A percentile compares a stretch with the other conserved stretches of the same genome.
Evolutionary conservation across 2,113 vertebrate species (phyloP).

Genomic region (Hiodon tergisus): DNA sequence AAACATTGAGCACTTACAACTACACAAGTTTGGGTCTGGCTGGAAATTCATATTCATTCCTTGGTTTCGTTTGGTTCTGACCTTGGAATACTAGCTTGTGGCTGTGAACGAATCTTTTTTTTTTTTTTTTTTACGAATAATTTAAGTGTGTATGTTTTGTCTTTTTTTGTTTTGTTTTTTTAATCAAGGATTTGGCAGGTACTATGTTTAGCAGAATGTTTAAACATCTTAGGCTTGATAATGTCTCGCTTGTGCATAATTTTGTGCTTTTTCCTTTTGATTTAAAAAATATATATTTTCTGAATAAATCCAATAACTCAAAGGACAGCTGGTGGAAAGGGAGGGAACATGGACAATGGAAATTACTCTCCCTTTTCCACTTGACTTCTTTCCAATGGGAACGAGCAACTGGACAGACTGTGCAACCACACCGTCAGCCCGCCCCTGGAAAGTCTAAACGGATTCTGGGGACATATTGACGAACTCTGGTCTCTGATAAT

Average conservation of each 20-base stretch:
- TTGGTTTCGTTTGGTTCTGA: background rate
- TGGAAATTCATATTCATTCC: background rate
- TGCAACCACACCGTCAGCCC: background rate
- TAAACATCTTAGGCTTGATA: background rate
- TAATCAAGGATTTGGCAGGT: background rate
- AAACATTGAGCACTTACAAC: constrained; percentile 8
- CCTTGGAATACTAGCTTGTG: background rate
- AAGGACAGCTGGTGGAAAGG: background rate
- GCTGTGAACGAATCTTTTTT: background rate
- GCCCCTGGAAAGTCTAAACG: background rate
- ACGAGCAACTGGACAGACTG: constrained; percentile 7
- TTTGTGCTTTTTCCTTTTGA: constrained; percentile 9
- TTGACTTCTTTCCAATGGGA: background rate
- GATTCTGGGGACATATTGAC: background rate
- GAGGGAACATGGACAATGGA: background rate
- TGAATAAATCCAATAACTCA: constrained; percentile 9
- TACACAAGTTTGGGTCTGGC: background rate
- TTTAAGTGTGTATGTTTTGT: too few relatives aligned
- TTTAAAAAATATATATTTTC: constrained; percentile 1
- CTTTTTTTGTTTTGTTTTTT: too few relatives aligned
- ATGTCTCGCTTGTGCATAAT: background rate
- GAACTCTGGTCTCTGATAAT: background rate
- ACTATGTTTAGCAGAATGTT: background rate
- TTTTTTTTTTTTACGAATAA: background rate
- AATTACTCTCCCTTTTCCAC: background rate